phyloP scores from a whole-genome alignment of 2,888 invertebrate species.

The Aspidiotus destructor region DNA sequence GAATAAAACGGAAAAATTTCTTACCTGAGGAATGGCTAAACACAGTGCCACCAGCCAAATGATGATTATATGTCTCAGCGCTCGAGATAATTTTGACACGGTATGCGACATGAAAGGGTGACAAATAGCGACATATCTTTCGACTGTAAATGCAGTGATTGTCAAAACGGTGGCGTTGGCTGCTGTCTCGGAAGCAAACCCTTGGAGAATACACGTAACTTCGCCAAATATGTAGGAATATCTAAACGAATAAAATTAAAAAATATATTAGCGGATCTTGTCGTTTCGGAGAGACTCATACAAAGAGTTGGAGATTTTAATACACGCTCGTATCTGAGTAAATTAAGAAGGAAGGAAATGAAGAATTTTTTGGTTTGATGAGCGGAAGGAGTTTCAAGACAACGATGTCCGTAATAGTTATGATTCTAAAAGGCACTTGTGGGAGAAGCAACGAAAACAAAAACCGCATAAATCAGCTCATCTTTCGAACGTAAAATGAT shows the following conservation, averaged over 20 bases:
- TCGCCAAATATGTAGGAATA: constrained; percentile 71
- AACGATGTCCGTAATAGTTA: too few species aligned
- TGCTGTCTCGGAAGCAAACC: constrained; percentile 68
- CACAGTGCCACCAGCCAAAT: constrained; percentile 71
- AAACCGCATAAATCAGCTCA: too few species aligned
- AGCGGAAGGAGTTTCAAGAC: too few species aligned
- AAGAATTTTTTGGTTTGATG: too few species aligned
- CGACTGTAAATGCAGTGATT: constrained; percentile 76
- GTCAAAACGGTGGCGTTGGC: constrained; percentile 67
- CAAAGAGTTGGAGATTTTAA: too few species aligned
- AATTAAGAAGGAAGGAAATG: too few species aligned
- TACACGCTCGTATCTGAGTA: too few species aligned
- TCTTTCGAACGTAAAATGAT: too few species aligned
- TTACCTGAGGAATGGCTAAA: constrained; percentile 61
- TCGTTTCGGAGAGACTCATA: too few species aligned
- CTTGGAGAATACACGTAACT: constrained; percentile 66
- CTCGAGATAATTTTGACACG: constrained; percentile 80
- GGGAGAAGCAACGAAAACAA: too few species aligned
- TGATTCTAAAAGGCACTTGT: too few species aligned
- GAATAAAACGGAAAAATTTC: background rate
- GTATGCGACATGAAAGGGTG: constrained; percentile 66
- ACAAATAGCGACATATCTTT: constrained; percentile 78
- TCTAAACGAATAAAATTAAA: constrained; percentile 35
- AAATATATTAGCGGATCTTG: too few species aligned
- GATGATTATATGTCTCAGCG: constrained; percentile 65